These are phyloP conservation scores for Apotomis betuletana DNA, from an alignment of 2,888 invertebrate genomes.

Conservation along the genomic window DNA sequence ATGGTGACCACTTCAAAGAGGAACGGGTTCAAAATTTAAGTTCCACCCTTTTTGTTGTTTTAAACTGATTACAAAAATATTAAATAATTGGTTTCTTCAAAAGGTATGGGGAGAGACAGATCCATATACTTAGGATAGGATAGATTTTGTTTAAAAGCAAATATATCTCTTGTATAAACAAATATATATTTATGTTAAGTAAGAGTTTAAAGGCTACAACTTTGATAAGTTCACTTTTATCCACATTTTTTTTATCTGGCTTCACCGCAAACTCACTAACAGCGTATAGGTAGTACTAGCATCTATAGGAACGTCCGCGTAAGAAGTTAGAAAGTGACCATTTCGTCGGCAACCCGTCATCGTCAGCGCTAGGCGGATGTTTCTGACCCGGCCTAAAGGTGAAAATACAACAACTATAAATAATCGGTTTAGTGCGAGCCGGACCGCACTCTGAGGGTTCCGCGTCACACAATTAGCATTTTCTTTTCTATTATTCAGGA, in stretches of 20 bases:
- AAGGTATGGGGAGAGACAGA: too few relatives aligned
- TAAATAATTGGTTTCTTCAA: too few relatives aligned
- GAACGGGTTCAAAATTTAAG: not conserved
- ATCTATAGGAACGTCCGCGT: slow-evolving; percentile 15
- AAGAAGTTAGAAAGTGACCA: slow-evolving; percentile 51
- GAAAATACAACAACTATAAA: slow-evolving; percentile 47
- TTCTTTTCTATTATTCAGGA: too few relatives aligned
- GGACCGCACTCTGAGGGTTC: too few relatives aligned
- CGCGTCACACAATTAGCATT: too few relatives aligned
- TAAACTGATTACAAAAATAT: not conserved
- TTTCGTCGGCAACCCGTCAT: slow-evolving; percentile 1
- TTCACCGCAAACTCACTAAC: slow-evolving; percentile 8
- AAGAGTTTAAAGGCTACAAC: not conserved
- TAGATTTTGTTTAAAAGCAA: too few relatives aligned
- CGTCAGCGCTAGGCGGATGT: slow-evolving; percentile 17
- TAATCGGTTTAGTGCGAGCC: too few relatives aligned
- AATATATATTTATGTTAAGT: too few relatives aligned
- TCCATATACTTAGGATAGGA: too few relatives aligned
- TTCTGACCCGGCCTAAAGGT: slow-evolving; percentile 45
- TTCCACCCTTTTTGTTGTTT: too few relatives aligned
- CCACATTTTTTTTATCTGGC: not conserved
- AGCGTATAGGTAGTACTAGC: not conserved
- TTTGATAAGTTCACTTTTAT: not conserved
- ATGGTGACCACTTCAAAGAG: too few relatives aligned
- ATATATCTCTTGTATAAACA: too few relatives aligned